Conservation (phyloP, 35 echinoderm and acorn worm species). For the Chiridota heheva region DNA sequence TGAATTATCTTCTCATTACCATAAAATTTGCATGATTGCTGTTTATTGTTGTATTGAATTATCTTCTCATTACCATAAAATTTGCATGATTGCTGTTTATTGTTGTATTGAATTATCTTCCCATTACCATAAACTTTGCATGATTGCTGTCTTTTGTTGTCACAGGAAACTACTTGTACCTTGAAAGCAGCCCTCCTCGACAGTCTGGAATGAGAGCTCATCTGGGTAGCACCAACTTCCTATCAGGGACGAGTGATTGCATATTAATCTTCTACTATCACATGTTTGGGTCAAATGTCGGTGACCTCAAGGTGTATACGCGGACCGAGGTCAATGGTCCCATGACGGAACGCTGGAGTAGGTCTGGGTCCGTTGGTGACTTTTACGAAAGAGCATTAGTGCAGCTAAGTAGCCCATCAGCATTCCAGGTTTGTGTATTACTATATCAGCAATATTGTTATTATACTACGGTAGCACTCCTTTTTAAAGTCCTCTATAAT, state of each 20-base stretch:
- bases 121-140: too few species aligned
- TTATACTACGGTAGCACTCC: too few species aligned
- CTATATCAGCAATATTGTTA: too few species aligned
- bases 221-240: conserved; percentile 66
- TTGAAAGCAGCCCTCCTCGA: conserved; percentile 70
- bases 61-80: too few species aligned
- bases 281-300: conserved; percentile 83
- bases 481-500: too few species aligned
- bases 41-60: too few species aligned
- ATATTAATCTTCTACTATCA: conserved; percentile 90
- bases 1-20: too few species aligned
- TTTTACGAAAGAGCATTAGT: conserved; percentile 78
- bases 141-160: too few species aligned
- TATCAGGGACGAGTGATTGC: not conserved
- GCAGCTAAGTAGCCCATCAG: conserved; percentile 23
- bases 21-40: too few species aligned
- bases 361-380: conserved; percentile 72
- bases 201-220: conserved; percentile 57
- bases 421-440: too few species aligned
- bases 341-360: conserved; percentile 54
- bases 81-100: too few species aligned
- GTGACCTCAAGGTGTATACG: conserved; percentile 75
- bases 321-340: conserved; percentile 78
- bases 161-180: conserved; percentile 66
- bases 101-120: too few species aligned